Percentiles rank a stretch among this genome's conserved stretches.
Conservation (phyloP, 1,140 invertebrate species). For the Drosophila kanapiae region DNA sequence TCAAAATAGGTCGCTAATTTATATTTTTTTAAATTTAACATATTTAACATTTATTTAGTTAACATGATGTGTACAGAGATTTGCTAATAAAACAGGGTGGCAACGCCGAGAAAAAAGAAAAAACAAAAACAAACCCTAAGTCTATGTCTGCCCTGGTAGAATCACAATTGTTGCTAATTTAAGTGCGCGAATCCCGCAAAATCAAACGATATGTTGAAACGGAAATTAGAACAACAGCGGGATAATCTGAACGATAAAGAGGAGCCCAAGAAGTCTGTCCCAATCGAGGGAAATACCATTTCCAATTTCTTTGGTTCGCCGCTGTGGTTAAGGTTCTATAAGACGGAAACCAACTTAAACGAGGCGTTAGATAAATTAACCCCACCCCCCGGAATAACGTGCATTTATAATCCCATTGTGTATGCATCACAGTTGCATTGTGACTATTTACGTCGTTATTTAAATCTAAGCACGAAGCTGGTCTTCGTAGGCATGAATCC, state of each 20-base stretch:
- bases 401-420: slow-evolving; percentile 93
- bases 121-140: not conserved
- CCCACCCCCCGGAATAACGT: slow-evolving; percentile 42
- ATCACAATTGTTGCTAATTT: not conserved
- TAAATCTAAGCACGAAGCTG: slow-evolving; percentile 89
- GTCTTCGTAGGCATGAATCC: slow-evolving; percentile 97
- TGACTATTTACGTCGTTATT: slow-evolving; percentile 89
- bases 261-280: not conserved
- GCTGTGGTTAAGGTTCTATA: slow-evolving; percentile 63
- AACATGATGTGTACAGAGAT: slow-evolving; percentile 8
- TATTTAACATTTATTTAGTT: slow-evolving; percentile 12
- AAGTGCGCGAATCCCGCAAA: not conserved
- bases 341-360: slow-evolving; percentile 62
- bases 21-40: slow-evolving; percentile 1
- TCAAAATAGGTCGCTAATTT: slow-evolving; percentile 24
- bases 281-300: not conserved
- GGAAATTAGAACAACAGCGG: slow-evolving; percentile 41
- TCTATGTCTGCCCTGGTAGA: not conserved
- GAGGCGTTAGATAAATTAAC: slow-evolving; percentile 15
- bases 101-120: slow-evolving; percentile 18
- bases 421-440: slow-evolving; percentile 92
- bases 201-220: slow-evolving; percentile 56
- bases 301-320: slow-evolving; percentile 54
- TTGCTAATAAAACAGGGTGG: slow-evolving; percentile 39
- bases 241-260: slow-evolving; percentile 2